Evolutionary conservation across 1,140 invertebrate genomes (phyloP).

Genomic region (Tribolium castaneum): DNA sequence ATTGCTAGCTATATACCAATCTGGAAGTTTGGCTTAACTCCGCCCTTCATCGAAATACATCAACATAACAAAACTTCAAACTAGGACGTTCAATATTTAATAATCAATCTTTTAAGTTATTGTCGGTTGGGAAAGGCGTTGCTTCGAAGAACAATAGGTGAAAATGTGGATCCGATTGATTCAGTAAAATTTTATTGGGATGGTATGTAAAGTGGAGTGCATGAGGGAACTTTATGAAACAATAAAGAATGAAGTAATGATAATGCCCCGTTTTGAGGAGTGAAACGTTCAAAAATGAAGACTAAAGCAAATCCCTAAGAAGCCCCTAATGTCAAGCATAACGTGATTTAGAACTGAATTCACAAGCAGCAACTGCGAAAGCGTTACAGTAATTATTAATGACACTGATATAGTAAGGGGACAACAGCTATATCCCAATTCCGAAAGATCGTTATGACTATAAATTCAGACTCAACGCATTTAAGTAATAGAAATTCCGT

Average conservation of each 20-base stretch:
- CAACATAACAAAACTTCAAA: constrained; percentile 25
- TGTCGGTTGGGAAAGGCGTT: not conserved
- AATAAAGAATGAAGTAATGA: constrained; percentile 16
- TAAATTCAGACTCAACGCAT: constrained; percentile 35
- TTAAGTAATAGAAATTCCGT: constrained; percentile 28
- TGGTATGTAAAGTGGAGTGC: not conserved
- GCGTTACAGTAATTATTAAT: constrained; percentile 42
- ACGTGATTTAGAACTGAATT: constrained; percentile 40
- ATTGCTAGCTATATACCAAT: not conserved
- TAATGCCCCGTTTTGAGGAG: constrained; percentile 1
- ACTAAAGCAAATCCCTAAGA: constrained; percentile 33
- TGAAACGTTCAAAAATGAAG: constrained; percentile 17
- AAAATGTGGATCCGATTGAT: not conserved
- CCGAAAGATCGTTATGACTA: constrained; percentile 33
- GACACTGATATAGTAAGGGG: constrained; percentile 36
- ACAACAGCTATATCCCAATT: constrained; percentile 32
- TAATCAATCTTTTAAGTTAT: constrained; percentile 20
- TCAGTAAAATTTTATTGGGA: not conserved
- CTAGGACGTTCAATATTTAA: constrained; percentile 18
- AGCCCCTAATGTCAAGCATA: constrained; percentile 16
- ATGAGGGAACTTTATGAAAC: not conserved
- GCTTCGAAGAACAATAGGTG: not conserved
- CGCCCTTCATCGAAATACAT: not conserved
- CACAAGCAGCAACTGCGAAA: constrained; percentile 33
- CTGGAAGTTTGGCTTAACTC: not conserved